Percentiles rank a stretch among this genome's conserved stretches.
Evolutionary conservation across 2,888 invertebrate genomes (phyloP).

Genomic region (Cheilosia vulpina): DNA sequence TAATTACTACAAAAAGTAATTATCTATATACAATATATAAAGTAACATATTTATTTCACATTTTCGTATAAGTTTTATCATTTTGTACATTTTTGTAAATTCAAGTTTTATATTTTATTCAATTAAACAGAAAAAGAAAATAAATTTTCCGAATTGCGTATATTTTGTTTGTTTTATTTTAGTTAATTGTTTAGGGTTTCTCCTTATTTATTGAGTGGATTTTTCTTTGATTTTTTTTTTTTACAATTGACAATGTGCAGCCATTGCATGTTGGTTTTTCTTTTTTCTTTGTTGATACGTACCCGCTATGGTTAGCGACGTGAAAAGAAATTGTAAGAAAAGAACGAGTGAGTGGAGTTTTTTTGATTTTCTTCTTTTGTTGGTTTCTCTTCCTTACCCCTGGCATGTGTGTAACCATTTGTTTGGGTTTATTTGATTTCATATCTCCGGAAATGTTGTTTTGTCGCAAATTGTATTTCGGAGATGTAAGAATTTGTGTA

Average conservation of each 20-base stretch:
- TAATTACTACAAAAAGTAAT: slow-evolving; percentile 28
- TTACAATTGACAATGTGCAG: slow-evolving; percentile 9
- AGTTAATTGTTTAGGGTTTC: slow-evolving; percentile 42
- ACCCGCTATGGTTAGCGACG: slow-evolving; percentile 46
- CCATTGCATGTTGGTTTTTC: slow-evolving; percentile 53
- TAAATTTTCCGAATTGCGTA: slow-evolving; percentile 42
- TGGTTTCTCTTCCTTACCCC: not conserved
- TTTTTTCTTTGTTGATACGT: slow-evolving; percentile 33
- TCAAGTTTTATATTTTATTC: slow-evolving; percentile 43
- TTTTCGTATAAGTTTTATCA: slow-evolving; percentile 22
- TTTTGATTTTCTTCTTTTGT: slow-evolving; percentile 1
- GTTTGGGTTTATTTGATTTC: slow-evolving; percentile 61
- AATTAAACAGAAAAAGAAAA: slow-evolving; percentile 28
- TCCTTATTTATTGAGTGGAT: slow-evolving; percentile 5
- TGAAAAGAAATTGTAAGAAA: slow-evolving; percentile 31
- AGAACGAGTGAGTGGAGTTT: slow-evolving; percentile 48
- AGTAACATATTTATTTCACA: slow-evolving; percentile 21
- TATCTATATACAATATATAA: slow-evolving; percentile 8
- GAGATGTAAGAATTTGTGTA: slow-evolving; percentile 1
- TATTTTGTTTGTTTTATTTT: slow-evolving; percentile 65
- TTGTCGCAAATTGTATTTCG: slow-evolving; percentile 46
- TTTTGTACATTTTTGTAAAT: slow-evolving; percentile 70
- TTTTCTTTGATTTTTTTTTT: not conserved
- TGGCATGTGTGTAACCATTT: slow-evolving; percentile 30
- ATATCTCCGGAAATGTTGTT: slow-evolving; percentile 64